Evolutionary conservation across 2,113 vertebrate species (phyloP).

Genomic region (Xenus cinereus): DNA sequence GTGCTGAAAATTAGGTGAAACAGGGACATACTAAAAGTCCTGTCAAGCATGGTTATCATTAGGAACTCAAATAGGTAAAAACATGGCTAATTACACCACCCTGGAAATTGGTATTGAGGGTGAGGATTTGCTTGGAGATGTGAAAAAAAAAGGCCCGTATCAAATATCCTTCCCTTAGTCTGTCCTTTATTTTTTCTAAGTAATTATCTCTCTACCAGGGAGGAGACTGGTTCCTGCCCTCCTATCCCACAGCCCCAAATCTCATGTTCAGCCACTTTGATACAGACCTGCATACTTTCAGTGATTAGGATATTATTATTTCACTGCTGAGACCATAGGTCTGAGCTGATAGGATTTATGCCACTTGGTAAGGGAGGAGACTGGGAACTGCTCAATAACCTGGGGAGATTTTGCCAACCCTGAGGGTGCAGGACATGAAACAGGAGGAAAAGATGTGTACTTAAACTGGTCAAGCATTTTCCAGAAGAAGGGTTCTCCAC

Average conservation of each 20-base stretch:
- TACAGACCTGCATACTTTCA: background rate
- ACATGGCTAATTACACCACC: background rate
- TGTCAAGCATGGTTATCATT: background rate
- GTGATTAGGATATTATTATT: background rate
- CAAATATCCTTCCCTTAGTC: background rate
- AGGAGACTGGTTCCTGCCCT: background rate
- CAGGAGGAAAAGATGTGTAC: background rate
- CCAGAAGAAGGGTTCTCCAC: background rate
- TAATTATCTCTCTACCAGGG: background rate
- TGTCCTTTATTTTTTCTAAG: background rate
- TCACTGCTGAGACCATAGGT: background rate
- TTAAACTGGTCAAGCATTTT: background rate
- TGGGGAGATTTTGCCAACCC: background rate
- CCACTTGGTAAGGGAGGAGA: background rate
- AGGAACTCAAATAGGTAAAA: background rate
- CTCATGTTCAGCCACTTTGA: background rate
- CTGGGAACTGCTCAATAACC: background rate
- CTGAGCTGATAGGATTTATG: background rate
- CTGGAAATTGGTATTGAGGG: background rate
- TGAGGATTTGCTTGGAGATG: background rate
- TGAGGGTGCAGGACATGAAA: background rate
- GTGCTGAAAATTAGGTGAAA: background rate
- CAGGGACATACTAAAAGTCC: background rate
- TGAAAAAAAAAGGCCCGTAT: background rate
- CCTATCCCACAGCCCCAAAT: background rate